Evolutionary conservation across 2,888 invertebrate species (phyloP).

Genomic region (Cabera pusaria): DNA sequence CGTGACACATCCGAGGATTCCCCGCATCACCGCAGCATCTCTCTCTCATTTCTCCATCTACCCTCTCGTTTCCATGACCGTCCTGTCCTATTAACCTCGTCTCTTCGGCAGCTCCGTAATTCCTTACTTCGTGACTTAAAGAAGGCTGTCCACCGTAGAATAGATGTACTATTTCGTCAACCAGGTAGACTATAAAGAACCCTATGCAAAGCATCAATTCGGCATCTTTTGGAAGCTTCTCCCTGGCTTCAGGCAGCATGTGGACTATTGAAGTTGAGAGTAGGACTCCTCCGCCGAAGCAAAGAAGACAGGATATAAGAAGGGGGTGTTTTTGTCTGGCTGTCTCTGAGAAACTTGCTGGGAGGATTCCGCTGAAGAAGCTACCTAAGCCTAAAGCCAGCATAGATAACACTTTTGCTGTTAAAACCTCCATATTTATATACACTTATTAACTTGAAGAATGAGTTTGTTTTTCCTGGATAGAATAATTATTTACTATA

Average conservation of each 20-base stretch:
- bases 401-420: constrained; percentile 87
- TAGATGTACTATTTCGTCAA: constrained; percentile 88
- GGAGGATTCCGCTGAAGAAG: constrained; percentile 87
- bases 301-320: constrained; percentile 86
- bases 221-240: constrained; percentile 81
- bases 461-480: too few relatives aligned
- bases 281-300: constrained; percentile 92
- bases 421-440: constrained; percentile 66
- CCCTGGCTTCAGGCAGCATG: constrained; percentile 91
- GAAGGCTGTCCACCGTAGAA: constrained; percentile 72
- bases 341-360: constrained; percentile 84
- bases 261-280: constrained; percentile 90
- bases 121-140: constrained; percentile 30
- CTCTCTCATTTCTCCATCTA: constrained; percentile 59
- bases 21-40: constrained; percentile 59
- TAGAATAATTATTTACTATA: too few relatives aligned
- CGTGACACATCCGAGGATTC: constrained; percentile 83
- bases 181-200: constrained; percentile 87
- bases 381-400: constrained; percentile 87
- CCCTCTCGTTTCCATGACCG: constrained; percentile 28
- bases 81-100: constrained; percentile 54
- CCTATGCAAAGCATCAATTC: constrained; percentile 87
- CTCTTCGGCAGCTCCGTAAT: constrained; percentile 53
- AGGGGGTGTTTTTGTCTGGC: constrained; percentile 84
- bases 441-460: too few relatives aligned